Conservation (phyloP, 37 sponge, comb jelly and placozoan species). For the Bolinopsis microptera region DNA sequence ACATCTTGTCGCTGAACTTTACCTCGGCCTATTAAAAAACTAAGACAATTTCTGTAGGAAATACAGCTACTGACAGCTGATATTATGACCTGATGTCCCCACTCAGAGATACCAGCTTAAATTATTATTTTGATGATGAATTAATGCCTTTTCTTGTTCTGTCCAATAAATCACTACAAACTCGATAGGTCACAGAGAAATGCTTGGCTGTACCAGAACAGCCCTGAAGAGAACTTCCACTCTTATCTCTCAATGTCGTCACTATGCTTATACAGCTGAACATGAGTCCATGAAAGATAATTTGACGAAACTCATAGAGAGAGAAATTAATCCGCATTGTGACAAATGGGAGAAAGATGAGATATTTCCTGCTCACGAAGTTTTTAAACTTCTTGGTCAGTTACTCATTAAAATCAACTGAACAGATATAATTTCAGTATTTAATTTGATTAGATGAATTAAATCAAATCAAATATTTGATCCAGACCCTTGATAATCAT, state of each 20-base stretch:
- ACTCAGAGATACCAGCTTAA: no score
- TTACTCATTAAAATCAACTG: background rate
- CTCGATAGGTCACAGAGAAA: no score
- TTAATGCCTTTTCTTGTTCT: no score
- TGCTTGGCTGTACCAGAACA: background rate
- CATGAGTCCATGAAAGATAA: constrained; percentile 50
- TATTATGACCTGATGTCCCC: no score
- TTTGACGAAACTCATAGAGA: constrained; percentile 83
- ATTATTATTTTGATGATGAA: no score
- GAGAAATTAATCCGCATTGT: constrained; percentile 90
- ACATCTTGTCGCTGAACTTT: no score
- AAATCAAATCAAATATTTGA: no score
- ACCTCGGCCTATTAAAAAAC: no score
- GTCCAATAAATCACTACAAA: no score
- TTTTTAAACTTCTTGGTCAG: constrained; percentile 60
- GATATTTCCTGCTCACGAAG: constrained; percentile 83
- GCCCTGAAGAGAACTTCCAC: background rate
- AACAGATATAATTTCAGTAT: background rate
- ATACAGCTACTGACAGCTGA: no score
- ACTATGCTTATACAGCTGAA: background rate
- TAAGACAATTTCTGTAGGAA: no score
- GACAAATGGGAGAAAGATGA: constrained; percentile 88
- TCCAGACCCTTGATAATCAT: no score
- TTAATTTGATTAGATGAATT: background rate
- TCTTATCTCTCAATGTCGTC: background rate